Conservation (phyloP, 2,888 invertebrate species). For the Cancer borealis region DNA sequence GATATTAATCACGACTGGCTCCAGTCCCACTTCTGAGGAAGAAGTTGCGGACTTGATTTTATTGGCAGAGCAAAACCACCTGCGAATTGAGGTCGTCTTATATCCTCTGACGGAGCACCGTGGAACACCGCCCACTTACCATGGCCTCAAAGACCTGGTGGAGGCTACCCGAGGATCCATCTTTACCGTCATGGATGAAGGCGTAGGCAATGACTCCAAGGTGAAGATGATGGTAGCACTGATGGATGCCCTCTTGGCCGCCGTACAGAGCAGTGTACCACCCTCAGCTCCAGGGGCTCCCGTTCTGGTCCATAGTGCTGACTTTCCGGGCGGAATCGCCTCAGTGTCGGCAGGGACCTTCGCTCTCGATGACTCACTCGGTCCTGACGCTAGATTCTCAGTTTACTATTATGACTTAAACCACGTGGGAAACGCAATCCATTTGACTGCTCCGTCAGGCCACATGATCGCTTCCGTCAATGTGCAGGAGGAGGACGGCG, state of each 20-base stretch:
- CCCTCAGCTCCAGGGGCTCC: conserved; percentile 58
- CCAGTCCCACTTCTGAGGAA: conserved; percentile 61
- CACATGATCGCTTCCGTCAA: conserved; percentile 66
- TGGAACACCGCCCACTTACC: conserved; percentile 54
- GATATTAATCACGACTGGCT: conserved; percentile 73
- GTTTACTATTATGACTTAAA: conserved; percentile 76
- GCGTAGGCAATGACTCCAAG: conserved; percentile 77
- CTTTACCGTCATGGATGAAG: conserved; percentile 77
- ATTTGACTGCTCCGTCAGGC: conserved; percentile 74
- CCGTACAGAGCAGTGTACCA: conserved; percentile 64
- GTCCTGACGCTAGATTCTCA: conserved; percentile 73
- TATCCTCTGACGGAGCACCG: conserved; percentile 74
- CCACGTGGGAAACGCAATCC: conserved; percentile 77
- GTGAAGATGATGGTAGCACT: conserved; percentile 75
- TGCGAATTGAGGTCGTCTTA: conserved; percentile 59
- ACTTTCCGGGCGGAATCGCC: conserved; percentile 75
- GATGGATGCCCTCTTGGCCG: conserved; percentile 75
- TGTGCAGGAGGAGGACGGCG: conserved; percentile 77
- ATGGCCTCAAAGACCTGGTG: conserved; percentile 69
- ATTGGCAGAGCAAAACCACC: conserved; percentile 48
- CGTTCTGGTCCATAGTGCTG: conserved; percentile 71
- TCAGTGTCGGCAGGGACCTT: conserved; percentile 74
- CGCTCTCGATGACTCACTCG: conserved; percentile 74
- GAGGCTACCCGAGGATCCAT: conserved; percentile 64
- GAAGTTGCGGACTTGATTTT: conserved; percentile 69